These are phyloP conservation scores for Arothron firmamentum DNA, from an alignment of 2,113 vertebrate species.

Conservation along the genomic window DNA sequence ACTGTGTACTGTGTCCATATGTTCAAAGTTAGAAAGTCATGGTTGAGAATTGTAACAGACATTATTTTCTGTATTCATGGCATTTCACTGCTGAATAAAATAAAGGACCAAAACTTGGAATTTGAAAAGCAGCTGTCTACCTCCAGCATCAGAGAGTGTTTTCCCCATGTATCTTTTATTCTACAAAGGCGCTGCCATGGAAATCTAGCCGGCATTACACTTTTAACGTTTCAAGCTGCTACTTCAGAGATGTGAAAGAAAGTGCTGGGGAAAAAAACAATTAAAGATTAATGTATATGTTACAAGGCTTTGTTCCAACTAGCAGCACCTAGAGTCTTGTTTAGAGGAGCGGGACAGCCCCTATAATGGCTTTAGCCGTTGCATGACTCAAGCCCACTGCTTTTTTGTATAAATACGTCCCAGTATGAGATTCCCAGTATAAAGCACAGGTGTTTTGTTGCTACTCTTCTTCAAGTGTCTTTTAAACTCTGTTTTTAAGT, in stretches of 20 bases:
- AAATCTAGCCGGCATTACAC: constrained; percentile 85
- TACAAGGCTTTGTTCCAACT: constrained; percentile 84
- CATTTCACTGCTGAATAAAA: constrained; percentile 99
- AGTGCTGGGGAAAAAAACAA: constrained; percentile 74
- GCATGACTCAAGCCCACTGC: constrained; percentile 73
- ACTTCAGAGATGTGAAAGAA: constrained; percentile 68
- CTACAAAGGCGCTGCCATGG: constrained; percentile 84
- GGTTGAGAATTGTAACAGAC: constrained; percentile 99
- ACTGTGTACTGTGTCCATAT: constrained; percentile 99
- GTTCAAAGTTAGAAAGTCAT: constrained; percentile 98
- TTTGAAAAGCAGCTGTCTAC: constrained; percentile 98
- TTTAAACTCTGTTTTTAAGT: too few species aligned
- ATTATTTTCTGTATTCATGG: constrained; percentile 99
- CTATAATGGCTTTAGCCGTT: constrained; percentile 80
- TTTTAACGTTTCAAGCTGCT: constrained; percentile 83
- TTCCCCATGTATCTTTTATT: constrained; percentile 78
- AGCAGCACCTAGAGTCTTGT: constrained; percentile 82
- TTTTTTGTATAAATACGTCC: constrained; percentile 77
- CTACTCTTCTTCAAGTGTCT: too few species aligned
- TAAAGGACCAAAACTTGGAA: constrained; percentile 99
- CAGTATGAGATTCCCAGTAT: constrained; percentile 47
- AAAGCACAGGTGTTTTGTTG: constrained; percentile 28
- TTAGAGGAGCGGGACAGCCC: constrained; percentile 80
- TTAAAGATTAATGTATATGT: constrained; percentile 91
- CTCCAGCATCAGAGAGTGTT: constrained; percentile 93